These are phyloP conservation scores for Ectemnius cavifrons DNA, from an alignment of 2,888 invertebrate genomes.

Conservation along the genomic window DNA sequence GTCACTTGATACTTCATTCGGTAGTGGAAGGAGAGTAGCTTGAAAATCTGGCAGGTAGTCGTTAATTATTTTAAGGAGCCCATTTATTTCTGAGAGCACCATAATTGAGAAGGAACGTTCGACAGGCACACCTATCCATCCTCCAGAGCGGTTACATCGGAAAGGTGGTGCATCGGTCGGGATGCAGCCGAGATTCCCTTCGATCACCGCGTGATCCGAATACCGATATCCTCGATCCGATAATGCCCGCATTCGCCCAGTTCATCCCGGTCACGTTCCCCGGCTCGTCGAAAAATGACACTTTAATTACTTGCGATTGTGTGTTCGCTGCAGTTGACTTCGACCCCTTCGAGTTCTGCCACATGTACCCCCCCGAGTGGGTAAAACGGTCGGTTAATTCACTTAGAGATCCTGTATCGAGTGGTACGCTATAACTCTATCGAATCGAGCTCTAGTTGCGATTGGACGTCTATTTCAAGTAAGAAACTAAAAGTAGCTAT, in stretches of 20 bases:
- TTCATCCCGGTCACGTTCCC: constrained; percentile 3
- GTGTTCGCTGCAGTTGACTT: not conserved
- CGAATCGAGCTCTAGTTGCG: too few relatives aligned
- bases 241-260: constrained; percentile 32
- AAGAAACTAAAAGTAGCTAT: too few relatives aligned
- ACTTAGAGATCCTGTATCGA: too few relatives aligned
- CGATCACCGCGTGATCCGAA: constrained; percentile 24
- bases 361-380: too few relatives aligned
- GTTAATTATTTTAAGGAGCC: constrained; percentile 56
- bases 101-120: constrained; percentile 52
- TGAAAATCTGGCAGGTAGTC: constrained; percentile 9
- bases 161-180: constrained; percentile 48
- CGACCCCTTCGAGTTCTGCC: too few relatives aligned
- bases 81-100: constrained; percentile 54
- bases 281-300: constrained; percentile 19
- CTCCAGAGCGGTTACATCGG: constrained; percentile 39
- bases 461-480: too few relatives aligned
- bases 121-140: constrained; percentile 56
- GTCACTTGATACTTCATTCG: constrained; percentile 7
- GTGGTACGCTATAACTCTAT: too few relatives aligned
- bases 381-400: too few relatives aligned
- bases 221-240: constrained; percentile 7
- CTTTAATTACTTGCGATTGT: constrained; percentile 32
- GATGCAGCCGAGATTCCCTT: constrained; percentile 26
- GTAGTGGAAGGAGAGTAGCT: constrained; percentile 27